Evolutionary conservation across 2,113 vertebrate genomes (phyloP), one percentile per base, ranked within the genome.

Genomic region (mouse (Mus musculus)): DNA sequence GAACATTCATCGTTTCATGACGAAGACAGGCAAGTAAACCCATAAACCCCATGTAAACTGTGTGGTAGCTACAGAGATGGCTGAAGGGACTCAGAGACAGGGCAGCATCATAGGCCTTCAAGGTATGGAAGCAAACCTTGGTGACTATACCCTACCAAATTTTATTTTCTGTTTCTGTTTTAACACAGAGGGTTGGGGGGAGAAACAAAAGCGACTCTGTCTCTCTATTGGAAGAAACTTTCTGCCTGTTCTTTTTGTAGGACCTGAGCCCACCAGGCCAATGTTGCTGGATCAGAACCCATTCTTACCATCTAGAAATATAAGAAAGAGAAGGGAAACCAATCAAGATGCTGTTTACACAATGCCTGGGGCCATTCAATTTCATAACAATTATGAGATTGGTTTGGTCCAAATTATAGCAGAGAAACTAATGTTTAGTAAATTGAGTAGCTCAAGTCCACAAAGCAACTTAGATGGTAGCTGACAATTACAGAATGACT

Each of bases 341-440:
- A 89, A 63, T 33, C 42, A 78, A 52, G 7, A 54, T 81, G 10
- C 24, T 42, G 2, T 61, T 90, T 24, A 54, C 77, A 61, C 39
- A 63, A 73, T 3, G 5, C 52, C 75, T 61, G 59, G 7, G 3
- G 8, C 42, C 52, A 63, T 13, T 67, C 56, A 46, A 84, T 80
- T 84, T 72, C 59, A 88, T 26, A 80, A 63, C 17, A 94, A 93
- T 90, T 87, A 26, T 67, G 69, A 92, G 5, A 24, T 24, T 75
- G 36, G 33, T 85, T 19, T 89, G 39, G 76, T 93, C 26, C 69
- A 90, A 91, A 88, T 91, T 65, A 88, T 20, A 81, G 36, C 12
- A 76, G 17, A 36, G 76, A 77, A 93, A 92, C 8, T 42, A 81
- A 76, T 49, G 33, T 82, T 95, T 75, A 76, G 69, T 86, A 92